Evolutionary conservation across 2,113 vertebrate genomes (phyloP).

Genomic region (Cololabis saira): DNA sequence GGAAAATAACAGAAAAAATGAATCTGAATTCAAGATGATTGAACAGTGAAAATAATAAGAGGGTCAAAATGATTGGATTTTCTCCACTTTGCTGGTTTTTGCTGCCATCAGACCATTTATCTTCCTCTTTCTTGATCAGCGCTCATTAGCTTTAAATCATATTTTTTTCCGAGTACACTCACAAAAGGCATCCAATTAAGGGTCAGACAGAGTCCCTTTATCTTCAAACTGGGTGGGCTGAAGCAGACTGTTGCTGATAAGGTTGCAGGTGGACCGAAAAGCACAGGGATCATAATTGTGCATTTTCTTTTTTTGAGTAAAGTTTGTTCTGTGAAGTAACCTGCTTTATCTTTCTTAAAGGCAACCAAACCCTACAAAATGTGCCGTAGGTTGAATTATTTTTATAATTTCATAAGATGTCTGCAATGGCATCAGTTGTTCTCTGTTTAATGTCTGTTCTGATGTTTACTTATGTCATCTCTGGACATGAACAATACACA

Average conservation of each 20-base stretch:
- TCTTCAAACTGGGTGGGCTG: constrained; percentile 22
- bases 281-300: background rate
- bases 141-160: constrained; percentile 78
- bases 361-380: too few species aligned
- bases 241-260: constrained; percentile 28
- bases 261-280: constrained; percentile 39
- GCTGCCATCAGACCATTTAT: constrained; percentile 69
- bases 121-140: constrained; percentile 69
- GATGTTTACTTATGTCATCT: too few species aligned
- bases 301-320: too few species aligned
- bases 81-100: constrained; percentile 60
- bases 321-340: too few species aligned
- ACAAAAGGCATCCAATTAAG: constrained; percentile 67
- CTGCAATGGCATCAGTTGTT: too few species aligned
- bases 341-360: too few species aligned
- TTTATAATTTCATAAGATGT: too few species aligned
- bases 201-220: constrained; percentile 35
- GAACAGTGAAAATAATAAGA: constrained; percentile 47
- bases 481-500: too few species aligned
- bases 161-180: constrained; percentile 62
- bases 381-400: too few species aligned
- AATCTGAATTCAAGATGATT: constrained; percentile 10
- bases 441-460: too few species aligned
- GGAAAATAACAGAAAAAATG: too few species aligned
- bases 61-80: constrained; percentile 65